Evolutionary conservation across 1,140 invertebrate species (phyloP), one percentile per base, ranked within the genome.

Genomic region (Harpegnathos saltator): DNA sequence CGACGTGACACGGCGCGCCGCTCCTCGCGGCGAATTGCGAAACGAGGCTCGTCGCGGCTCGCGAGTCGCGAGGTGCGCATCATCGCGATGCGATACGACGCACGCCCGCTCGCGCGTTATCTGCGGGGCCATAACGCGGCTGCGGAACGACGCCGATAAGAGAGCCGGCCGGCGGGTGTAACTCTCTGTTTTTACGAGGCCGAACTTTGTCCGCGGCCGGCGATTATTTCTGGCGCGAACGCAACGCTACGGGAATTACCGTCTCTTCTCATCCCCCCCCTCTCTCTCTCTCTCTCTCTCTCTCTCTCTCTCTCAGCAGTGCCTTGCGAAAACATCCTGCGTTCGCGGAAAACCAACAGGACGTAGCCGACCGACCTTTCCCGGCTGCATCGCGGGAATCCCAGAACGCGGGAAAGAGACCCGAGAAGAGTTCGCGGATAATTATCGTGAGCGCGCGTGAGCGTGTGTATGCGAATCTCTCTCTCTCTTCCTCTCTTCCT

Each of bases 131-230:
- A 85, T 86, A 90, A 90, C 82, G 66, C 77, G 81, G 59, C 65
- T 68, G 33, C 22, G 61, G 77, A 89, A 89, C 86, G 81, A 89
- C 80, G 24, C 38, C 73, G 90, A 92, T 91, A 92, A 92, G 88
- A 75, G 66, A 73, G 74, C 33, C 26, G 52, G 15, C 24, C n/a
- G 65, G 58, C 11, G 62, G 62, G 17, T 61, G 52, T 72, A 86
- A 92, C 85, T 89, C 85, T 89, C 88, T 85, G 87, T 91, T 92
- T 90, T 92, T 91, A 90, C 90, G 86, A 87, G 86, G 58, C 54
- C n/a, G 72, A 88, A 84, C 69, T 88, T 56, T 66, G 65, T 58
- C 71, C 65, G 62, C n/a, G 65, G 48, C 29, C 33, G 82, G 77
- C 71, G 89, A 92, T 90, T 92, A 92, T 92, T 92, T 92, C 90